A percentile compares a stretch with the other conserved stretches of the same genome.
phyloP scores from a whole-genome alignment of 2,888 invertebrate species.

The Limnephilus marmoratus region DNA sequence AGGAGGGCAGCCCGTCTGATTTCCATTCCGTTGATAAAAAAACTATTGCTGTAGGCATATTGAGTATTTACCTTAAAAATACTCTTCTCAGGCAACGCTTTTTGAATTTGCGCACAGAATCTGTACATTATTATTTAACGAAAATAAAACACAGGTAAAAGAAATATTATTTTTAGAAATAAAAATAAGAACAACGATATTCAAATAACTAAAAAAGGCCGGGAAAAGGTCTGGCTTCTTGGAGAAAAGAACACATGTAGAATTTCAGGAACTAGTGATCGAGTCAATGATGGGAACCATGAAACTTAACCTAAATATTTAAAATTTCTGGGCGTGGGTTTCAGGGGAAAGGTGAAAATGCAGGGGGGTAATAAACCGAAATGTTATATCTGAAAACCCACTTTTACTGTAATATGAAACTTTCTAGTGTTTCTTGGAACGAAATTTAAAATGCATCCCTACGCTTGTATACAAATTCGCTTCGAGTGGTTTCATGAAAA shows the following conservation, averaged over 20 bases:
- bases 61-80: too few relatives aligned
- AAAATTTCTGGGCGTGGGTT: constrained; percentile 6
- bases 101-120: too few relatives aligned
- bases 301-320: constrained; percentile 38
- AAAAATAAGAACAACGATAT: too few relatives aligned
- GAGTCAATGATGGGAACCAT: background rate
- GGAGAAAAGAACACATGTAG: background rate
- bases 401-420: background rate
- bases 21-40: too few relatives aligned
- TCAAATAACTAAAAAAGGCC: background rate
- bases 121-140: too few relatives aligned
- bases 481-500: too few relatives aligned
- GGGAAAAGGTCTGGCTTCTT: background rate
- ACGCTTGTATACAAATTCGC: too few relatives aligned
- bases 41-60: too few relatives aligned
- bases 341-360: constrained; percentile 23
- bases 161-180: background rate
- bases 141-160: background rate
- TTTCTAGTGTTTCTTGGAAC: background rate
- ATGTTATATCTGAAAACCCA: background rate
- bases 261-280: background rate
- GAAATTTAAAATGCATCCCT: background rate
- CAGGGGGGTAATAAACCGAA: background rate
- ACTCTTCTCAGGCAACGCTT: too few relatives aligned
- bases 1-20: too few relatives aligned